Conservation (phyloP, 2,888 invertebrate genomes). For the Lasioglossum oenotherae region DNA sequence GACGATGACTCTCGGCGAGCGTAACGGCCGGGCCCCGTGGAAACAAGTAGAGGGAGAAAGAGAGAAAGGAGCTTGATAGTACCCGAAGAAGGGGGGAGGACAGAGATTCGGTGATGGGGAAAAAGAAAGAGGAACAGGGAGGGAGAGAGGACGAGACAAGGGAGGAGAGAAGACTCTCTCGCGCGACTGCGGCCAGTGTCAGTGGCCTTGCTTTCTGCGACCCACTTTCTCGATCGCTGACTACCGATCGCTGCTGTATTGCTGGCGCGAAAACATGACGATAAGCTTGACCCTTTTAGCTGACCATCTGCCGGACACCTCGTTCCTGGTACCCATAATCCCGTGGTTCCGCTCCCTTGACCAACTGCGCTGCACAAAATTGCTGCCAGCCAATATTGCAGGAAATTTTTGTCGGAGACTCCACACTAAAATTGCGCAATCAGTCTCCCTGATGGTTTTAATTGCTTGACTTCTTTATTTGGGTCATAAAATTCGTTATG, state of each 20-base stretch:
- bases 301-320: not conserved
- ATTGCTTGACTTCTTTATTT: not conserved
- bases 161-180: conserved; percentile 64
- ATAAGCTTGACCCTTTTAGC: conserved; percentile 8
- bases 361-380: not conserved
- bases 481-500: not conserved
- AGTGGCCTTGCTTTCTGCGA: conserved; percentile 85
- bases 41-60: conserved; percentile 28
- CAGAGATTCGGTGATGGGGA: conserved; percentile 17
- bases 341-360: not conserved
- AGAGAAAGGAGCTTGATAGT: conserved; percentile 4
- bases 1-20: conserved; percentile 61
- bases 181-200: conserved; percentile 77
- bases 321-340: not conserved
- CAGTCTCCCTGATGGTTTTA: no score
- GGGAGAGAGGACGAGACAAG: conserved; percentile 33
- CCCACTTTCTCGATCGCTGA: conserved; percentile 80
- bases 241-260: conserved; percentile 46
- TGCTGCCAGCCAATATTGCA: not conserved
- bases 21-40: conserved; percentile 50
- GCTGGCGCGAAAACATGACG: conserved; percentile 42
- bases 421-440: not conserved
- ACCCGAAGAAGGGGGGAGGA: conserved; percentile 13
- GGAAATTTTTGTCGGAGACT: not conserved
- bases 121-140: conserved; percentile 39